These are phyloP conservation scores for Heliangelus exortis DNA, from an alignment of 2,797 vertebrate genomes.

Conservation along the genomic window DNA sequence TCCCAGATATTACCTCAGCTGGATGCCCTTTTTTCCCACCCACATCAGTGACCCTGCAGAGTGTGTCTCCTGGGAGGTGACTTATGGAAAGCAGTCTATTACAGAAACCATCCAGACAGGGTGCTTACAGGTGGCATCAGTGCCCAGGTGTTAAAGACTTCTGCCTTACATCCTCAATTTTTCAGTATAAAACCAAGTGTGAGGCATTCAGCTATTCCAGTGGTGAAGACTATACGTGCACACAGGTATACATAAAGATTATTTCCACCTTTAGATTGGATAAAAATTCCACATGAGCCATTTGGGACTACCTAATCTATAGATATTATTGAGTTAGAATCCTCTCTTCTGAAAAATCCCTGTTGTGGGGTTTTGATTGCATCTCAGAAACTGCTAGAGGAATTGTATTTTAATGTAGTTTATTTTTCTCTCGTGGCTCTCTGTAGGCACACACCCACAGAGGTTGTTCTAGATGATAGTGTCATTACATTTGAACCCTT, in stretches of 20 bases:
- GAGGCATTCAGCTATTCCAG: neutral
- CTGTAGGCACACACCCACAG: conserved; percentile 31
- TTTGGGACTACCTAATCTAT: conserved; percentile 31
- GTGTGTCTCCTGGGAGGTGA: neutral
- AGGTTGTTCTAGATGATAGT: conserved; percentile 53
- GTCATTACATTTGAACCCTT: conserved; percentile 46
- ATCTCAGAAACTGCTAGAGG: neutral
- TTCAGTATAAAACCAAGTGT: neutral
- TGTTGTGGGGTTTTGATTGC: conserved; percentile 34
- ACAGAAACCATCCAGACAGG: neutral
- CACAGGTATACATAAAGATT: neutral
- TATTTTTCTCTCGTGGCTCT: conserved; percentile 36
- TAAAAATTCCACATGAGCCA: conserved; percentile 22
- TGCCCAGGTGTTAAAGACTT: neutral
- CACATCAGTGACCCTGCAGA: neutral
- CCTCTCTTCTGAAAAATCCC: conserved; percentile 49
- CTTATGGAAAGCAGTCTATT: neutral
- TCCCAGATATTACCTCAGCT: accelerated
- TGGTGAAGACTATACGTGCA: neutral
- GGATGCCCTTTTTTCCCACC: neutral
- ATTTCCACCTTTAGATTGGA: conserved; percentile 6
- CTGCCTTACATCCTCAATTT: neutral
- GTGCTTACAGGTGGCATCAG: neutral
- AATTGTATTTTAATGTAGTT: conserved; percentile 59
- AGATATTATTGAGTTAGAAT: conserved; percentile 37